Evolutionary conservation across 2,888 invertebrate species (phyloP), one percentile per base, ranked within the genome.

Genomic region (Tolmerus cingulatus): DNA sequence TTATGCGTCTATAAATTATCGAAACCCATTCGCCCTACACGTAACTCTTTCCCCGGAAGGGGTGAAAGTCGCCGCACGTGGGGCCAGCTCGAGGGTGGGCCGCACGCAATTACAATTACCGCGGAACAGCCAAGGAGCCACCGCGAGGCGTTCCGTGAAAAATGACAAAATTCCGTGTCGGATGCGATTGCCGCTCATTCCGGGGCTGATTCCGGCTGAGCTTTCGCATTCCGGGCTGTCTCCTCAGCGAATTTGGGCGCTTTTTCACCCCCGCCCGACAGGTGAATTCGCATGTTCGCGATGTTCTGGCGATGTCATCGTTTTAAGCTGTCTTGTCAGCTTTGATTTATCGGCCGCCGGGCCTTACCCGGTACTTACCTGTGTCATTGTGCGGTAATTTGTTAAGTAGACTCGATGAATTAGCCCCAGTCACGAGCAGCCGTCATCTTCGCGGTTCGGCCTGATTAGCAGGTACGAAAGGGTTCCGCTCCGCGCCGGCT

Each of bases 291-390:
- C 84, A 84, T 84, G 84, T 84, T 74, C 34, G 7, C 51, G 57
- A 84, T 84, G 84, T 84, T 84, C 66, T 19, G 27, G 66, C 84
- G 40, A 66, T 84, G 84, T 84, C 84, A 84, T 84, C 84, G 40
- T 57, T 84, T 84, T 84, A 84, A 84, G 84, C 84, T 84, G 84
- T 84, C 84, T 84, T 84, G 84, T 84, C 84, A 84, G 84, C 74
- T 84, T 40, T 84, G 84, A 84, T 84, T 84, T 84, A 84, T 84
- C 66, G 84, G 74, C 23, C 37, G 66, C 16, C 37, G 23, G 30
- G 40, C 84, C 40, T 84, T 79, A 40, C 84, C 43, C 74, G 66
- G 84, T 74, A 84, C 84, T 66, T 84, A 84, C 34, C 40, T 82
- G 37, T 66, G 66, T 84, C 43, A 66, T 84, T 84, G 84, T 84